phyloP scores from a whole-genome alignment of 2,888 invertebrate genomes.

The Aphidoletes aphidimyza region DNA sequence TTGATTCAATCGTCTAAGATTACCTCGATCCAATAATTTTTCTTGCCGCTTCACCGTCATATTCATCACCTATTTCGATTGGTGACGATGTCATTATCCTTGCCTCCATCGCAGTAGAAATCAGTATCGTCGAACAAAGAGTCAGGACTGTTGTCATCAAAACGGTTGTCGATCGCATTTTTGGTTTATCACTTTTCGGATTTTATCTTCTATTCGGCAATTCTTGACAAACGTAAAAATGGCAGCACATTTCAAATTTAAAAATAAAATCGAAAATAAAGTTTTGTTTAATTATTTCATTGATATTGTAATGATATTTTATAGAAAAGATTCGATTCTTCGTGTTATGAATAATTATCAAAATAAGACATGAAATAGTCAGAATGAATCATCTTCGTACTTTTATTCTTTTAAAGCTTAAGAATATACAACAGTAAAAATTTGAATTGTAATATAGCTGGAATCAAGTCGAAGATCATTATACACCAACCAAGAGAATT shows the following conservation, averaged over 20 bases:
- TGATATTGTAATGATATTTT: too few relatives aligned
- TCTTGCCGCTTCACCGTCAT: slow-evolving; percentile 68
- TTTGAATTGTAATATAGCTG: too few relatives aligned
- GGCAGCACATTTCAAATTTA: background rate
- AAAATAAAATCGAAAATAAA: too few relatives aligned
- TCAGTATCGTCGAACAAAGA: background rate
- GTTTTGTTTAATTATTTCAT: too few relatives aligned
- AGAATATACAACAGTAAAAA: too few relatives aligned
- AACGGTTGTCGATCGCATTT: background rate
- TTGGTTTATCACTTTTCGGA: background rate
- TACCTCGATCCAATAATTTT: slow-evolving; percentile 73
- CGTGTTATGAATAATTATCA: too few relatives aligned
- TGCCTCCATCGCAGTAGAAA: background rate
- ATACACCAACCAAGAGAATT: too few relatives aligned
- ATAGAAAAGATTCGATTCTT: too few relatives aligned
- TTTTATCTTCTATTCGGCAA: background rate
- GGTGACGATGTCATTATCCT: background rate
- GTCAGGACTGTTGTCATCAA: background rate
- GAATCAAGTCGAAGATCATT: too few relatives aligned
- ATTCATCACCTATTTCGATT: slow-evolving; percentile 58
- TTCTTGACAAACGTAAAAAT: background rate
- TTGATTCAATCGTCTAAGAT: slow-evolving; percentile 58
- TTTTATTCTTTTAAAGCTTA: too few relatives aligned
- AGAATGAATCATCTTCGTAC: too few relatives aligned
- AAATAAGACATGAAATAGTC: too few relatives aligned